Conservation (phyloP, 2,113 vertebrate species). For the Gopherus evgoodei region DNA sequence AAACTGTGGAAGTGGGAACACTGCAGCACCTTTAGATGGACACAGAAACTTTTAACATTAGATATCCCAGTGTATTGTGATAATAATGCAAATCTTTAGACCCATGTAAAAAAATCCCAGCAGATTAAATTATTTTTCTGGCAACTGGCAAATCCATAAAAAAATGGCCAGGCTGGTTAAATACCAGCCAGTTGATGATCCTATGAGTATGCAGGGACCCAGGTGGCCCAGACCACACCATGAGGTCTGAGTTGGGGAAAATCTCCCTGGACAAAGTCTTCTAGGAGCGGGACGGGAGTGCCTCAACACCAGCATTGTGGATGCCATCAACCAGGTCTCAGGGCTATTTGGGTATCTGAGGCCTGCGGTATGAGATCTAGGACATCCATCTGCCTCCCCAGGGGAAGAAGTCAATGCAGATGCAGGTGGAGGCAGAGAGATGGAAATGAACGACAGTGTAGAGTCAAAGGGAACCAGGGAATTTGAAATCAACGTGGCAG, state of each 20-base stretch:
- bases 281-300: conserved; percentile 88
- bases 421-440: conserved; percentile 98
- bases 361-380: conserved; percentile 96
- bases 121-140: no score
- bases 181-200: no score
- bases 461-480: conserved; percentile 94
- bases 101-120: no score
- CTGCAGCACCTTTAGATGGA: no score
- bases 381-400: conserved; percentile 94
- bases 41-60: no score
- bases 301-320: conserved; percentile 92
- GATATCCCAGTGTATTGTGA: no score
- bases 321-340: conserved; percentile 95
- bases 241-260: conserved; percentile 97
- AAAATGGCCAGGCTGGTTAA: no score
- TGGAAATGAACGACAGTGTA: conserved; percentile 92
- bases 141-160: no score
- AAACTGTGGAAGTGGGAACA: no score
- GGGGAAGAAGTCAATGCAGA: conserved; percentile 98
- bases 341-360: conserved; percentile 94
- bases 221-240: conserved; percentile 97
- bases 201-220: conserved; percentile 92
- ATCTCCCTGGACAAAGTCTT: conserved; percentile 96
- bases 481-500: conserved; percentile 92
- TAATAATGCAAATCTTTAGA: no score